Evolutionary conservation across 2,888 invertebrate species (phyloP).

Genomic region (Argyresthia albistria): DNA sequence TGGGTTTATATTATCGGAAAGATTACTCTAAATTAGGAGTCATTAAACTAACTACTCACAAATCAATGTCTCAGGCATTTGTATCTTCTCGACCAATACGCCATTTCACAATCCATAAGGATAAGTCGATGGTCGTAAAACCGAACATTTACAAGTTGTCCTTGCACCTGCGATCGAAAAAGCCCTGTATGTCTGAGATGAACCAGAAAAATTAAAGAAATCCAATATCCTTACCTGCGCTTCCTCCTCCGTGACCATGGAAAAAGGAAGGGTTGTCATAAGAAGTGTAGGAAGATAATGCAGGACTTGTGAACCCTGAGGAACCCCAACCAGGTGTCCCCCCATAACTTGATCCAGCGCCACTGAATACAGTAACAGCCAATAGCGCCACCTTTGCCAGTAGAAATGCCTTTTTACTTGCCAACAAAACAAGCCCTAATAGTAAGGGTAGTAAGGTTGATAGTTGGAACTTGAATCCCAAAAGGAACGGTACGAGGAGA

Average conservation of each 20-base stretch:
- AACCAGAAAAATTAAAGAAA: slow-evolving; percentile 9
- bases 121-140: neutral
- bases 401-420: slow-evolving; percentile 84
- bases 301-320: slow-evolving; percentile 29
- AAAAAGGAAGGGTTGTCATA: slow-evolving; percentile 36
- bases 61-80: neutral
- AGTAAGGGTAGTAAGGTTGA: slow-evolving; percentile 81
- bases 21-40: neutral
- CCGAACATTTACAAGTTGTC: neutral
- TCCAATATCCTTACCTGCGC: too few relatives aligned
- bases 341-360: slow-evolving; percentile 34
- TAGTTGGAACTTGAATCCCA: slow-evolving; percentile 86
- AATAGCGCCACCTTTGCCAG: slow-evolving; percentile 82
- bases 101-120: neutral
- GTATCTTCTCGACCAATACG: neutral
- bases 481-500: slow-evolving; percentile 81
- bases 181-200: neutral
- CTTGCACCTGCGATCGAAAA: neutral
- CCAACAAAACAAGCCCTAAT: slow-evolving; percentile 78
- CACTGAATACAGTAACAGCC: slow-evolving; percentile 78
- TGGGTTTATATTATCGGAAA: too few relatives aligned
- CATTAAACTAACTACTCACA: neutral
- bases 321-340: slow-evolving; percentile 29
- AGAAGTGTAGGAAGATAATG: slow-evolving; percentile 42
- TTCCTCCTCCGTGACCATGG: slow-evolving; percentile 24